Percentiles rank a stretch among this genome's conserved stretches.
phyloP scores from a whole-genome alignment of 2,113 vertebrate species.

The Antechinus flavipes region DNA sequence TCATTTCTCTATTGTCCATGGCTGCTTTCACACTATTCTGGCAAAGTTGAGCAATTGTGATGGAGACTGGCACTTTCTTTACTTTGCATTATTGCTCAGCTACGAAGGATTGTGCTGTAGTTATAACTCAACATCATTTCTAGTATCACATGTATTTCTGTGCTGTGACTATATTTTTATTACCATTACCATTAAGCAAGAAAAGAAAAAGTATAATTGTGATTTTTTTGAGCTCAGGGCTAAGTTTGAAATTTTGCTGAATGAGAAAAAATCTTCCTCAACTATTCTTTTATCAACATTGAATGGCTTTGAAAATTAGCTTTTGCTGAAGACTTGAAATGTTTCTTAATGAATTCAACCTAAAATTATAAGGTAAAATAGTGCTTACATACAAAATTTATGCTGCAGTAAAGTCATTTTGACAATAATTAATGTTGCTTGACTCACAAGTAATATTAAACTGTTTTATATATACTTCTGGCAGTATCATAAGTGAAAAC shows the following conservation, averaged over 20 bases:
- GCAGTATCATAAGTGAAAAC: not conserved
- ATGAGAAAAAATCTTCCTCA: not conserved
- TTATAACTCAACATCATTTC: not conserved
- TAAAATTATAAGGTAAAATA: not conserved
- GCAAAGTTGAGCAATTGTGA: no score
- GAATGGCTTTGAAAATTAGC: not conserved
- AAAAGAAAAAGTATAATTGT: not conserved
- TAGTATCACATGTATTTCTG: not conserved
- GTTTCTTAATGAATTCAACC: not conserved
- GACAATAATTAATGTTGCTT: no score
- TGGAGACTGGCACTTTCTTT: no score
- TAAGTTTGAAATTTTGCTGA: not conserved
- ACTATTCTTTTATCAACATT: not conserved
- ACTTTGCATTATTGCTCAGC: not conserved
- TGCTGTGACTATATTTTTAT: not conserved
- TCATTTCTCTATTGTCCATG: no score
- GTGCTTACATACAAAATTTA: not conserved
- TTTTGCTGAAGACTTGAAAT: not conserved
- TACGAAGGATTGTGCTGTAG: not conserved
- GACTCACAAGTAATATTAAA: not conserved
- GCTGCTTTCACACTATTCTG: no score
- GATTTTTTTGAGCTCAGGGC: accelerated
- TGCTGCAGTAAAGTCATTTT: not conserved
- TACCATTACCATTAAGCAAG: accelerated
- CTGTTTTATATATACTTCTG: not conserved